Evolutionary conservation across 2,888 invertebrate species (phyloP).

Genomic region (Ceraclea dissimilis): DNA sequence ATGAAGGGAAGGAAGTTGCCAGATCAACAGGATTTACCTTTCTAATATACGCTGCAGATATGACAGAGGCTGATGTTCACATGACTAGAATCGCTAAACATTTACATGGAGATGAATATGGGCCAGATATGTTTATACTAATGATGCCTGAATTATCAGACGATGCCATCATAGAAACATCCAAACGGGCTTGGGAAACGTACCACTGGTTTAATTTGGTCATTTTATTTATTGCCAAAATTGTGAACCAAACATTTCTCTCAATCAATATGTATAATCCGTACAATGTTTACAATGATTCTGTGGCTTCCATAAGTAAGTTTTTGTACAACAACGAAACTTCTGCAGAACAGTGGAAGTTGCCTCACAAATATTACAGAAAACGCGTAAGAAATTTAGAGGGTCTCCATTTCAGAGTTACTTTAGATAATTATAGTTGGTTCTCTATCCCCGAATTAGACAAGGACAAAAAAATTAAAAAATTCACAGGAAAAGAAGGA

Average conservation of each 20-base stretch:
- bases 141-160: background rate
- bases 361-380: background rate
- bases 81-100: background rate
- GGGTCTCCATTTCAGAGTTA: slow-evolving; percentile 13
- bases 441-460: slow-evolving; percentile 12
- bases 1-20: background rate
- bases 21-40: background rate
- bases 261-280: slow-evolving; percentile 1
- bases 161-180: background rate
- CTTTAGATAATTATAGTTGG: slow-evolving; percentile 13
- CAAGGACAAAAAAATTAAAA: slow-evolving; percentile 5
- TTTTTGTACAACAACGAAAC: background rate
- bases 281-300: background rate
- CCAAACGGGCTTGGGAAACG: slow-evolving; percentile 8
- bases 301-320: background rate
- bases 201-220: slow-evolving; percentile 14
- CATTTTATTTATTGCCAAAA: background rate
- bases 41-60: background rate
- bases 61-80: background rate
- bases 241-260: background rate
- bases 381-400: slow-evolving; percentile 12
- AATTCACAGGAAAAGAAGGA: slow-evolving; percentile 18
- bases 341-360: slow-evolving; percentile 3
- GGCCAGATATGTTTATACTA: background rate
- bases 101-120: background rate